A percentile compares a stretch with the other conserved stretches of the same genome.
phyloP scores from a whole-genome alignment of 1,140 invertebrate species.

The Bursaphelenchus mucronatus region DNA sequence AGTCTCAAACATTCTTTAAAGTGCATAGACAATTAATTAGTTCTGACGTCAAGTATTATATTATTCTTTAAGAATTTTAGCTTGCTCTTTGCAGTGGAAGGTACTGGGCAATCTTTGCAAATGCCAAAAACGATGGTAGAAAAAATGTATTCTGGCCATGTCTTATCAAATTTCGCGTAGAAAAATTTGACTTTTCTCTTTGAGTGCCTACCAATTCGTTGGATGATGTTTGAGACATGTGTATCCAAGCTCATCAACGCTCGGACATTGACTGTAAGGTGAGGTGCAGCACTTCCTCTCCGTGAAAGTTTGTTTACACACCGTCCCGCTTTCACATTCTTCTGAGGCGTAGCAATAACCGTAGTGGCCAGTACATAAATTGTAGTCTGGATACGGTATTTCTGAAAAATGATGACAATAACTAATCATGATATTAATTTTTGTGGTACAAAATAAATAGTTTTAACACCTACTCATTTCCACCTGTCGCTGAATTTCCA shows the following conservation, averaged over 20 bases:
- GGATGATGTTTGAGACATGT: constrained; percentile 15
- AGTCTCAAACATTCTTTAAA: too few relatives aligned
- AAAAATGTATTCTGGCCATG: too few relatives aligned
- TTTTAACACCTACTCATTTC: constrained; percentile 2
- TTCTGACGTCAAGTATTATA: too few relatives aligned
- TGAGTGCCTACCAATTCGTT: constrained; percentile 10
- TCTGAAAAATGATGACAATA: constrained; percentile 1
- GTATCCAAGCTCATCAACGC: constrained; percentile 13
- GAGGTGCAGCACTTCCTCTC: constrained; percentile 18
- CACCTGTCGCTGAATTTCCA: constrained; percentile 13
- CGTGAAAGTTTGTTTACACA: constrained; percentile 15
- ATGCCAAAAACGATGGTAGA: too few relatives aligned
- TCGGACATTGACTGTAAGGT: constrained; percentile 15
- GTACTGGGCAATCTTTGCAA: too few relatives aligned
- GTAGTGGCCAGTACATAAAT: constrained; percentile 13
- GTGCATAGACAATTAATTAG: too few relatives aligned
- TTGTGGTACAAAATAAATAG: not conserved
- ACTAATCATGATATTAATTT: not conserved
- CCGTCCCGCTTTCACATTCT: constrained; percentile 16
- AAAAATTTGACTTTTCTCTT: not conserved
- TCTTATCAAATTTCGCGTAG: too few relatives aligned
- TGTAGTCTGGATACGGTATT: constrained; percentile 16
- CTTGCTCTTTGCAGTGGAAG: too few relatives aligned
- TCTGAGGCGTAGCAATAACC: not conserved
- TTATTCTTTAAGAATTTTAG: too few relatives aligned